Evolutionary conservation across 1,140 invertebrate genomes (phyloP), one percentile per base, ranked within the genome.

Genomic region (Thaumatotibia leucotreta): DNA sequence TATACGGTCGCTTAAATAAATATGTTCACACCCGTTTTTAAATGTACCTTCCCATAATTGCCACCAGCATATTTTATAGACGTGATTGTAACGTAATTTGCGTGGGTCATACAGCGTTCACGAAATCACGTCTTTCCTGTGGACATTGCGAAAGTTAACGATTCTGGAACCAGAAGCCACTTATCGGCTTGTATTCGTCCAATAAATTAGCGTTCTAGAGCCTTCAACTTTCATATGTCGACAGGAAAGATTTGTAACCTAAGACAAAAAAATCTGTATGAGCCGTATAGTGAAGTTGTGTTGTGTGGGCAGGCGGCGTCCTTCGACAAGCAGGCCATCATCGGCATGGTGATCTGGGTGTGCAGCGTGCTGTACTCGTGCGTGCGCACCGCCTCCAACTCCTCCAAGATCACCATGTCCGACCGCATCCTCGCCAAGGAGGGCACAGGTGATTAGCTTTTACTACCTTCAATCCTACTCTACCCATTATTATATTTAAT

Each of bases 281-380:
- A 14, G 14, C 4, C 14, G 14, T 14, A 14, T 35, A 39, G n/a
- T 39, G 6, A 39, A 5, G 4, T 6, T 1, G 1, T 5, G 11
- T 5, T 1, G 11, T 27, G 4, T 58, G 52, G 1, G 23, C 20
- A 33, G 31, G 35, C 31, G 86, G 89, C 93, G 32, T 92, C 92
- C 10, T 97, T 98, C 83, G 97, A 98, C 88, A 95, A 95, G 66
- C 94, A 97, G 83, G 96, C 97, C 71, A 95, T 99, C 65, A 95
- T 99, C 68, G 97, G 97, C 22, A 92, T 99, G 32, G 87, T 97
- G 8, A 96, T 99, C 74, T 99, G 98, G 97, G 95, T 98, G 76
- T 94, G 95, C 76, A 99, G 98, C 89, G 96, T 99, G 22, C 92
- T 99, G 11, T 99, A 99, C 89, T 98, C 98, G 31, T 97, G 95